These are phyloP conservation scores for Noctilio leporinus DNA, from an alignment of 2,113 vertebrate genomes.

Conservation along the genomic window DNA sequence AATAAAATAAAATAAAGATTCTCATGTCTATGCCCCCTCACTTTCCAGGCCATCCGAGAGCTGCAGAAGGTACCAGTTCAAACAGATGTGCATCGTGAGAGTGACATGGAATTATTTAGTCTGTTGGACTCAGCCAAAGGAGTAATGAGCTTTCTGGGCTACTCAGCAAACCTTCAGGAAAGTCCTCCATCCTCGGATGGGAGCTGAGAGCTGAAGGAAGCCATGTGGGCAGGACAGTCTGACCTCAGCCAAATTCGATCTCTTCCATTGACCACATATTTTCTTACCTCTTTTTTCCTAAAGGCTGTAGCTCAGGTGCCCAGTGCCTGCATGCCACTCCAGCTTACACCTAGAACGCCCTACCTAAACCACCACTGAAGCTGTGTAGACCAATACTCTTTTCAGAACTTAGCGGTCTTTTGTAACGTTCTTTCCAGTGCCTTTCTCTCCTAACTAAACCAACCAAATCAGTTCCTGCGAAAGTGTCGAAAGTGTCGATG, in stretches of 20 bases:
- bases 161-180: not conserved
- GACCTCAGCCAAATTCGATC: not conserved
- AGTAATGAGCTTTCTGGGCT: not conserved
- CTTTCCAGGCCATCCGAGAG: not conserved
- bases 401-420: not conserved
- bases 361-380: not conserved
- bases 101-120: not conserved
- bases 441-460: not conserved
- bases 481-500: constrained; percentile 59
- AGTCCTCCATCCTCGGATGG: not conserved
- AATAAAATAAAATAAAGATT: too few species aligned
- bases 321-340: not conserved
- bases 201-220: not conserved
- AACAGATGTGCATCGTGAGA: not conserved
- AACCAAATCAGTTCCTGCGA: constrained; percentile 36
- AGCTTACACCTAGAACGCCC: not conserved
- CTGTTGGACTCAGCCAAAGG: not conserved
- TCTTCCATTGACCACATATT: not conserved
- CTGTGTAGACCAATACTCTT: not conserved
- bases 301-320: not conserved
- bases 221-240: not conserved
- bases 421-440: not conserved
- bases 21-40: not conserved
- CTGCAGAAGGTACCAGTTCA: not conserved
- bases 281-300: not conserved